These are phyloP conservation scores for Lordiphosa collinella DNA, from an alignment of 1,140 invertebrate species.

Conservation along the genomic window DNA sequence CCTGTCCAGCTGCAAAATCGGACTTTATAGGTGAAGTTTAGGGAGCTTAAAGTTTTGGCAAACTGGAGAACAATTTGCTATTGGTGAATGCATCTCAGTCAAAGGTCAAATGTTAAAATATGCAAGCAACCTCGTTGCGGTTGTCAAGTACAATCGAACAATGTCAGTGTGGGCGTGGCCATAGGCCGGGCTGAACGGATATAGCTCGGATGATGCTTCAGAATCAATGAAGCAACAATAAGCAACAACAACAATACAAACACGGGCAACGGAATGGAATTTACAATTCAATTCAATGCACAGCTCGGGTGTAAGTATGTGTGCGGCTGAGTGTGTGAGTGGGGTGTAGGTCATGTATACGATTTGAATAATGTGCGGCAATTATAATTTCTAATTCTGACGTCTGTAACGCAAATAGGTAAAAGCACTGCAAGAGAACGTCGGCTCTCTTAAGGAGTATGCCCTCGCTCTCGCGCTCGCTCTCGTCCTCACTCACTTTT, in stretches of 20 bases:
- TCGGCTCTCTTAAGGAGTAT: constrained; percentile 42
- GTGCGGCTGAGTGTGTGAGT: neutral
- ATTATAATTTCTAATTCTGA: constrained; percentile 78
- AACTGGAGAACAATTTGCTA: neutral
- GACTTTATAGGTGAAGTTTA: neutral
- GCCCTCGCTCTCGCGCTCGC: neutral
- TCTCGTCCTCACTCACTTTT: constrained; percentile 6
- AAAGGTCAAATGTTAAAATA: constrained; percentile 64
- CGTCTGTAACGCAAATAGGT: constrained; percentile 56
- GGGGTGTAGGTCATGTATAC: constrained; percentile 66
- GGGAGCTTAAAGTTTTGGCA: too few relatives aligned
- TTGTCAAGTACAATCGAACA: constrained; percentile 64
- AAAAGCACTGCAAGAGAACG: constrained; percentile 16
- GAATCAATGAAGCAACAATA: constrained; percentile 41
- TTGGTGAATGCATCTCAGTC: neutral
- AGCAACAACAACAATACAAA: constrained; percentile 2
- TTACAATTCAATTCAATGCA: constrained; percentile 58
- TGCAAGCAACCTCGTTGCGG: constrained; percentile 41
- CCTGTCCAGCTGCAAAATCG: constrained; percentile 7
- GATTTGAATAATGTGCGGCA: constrained; percentile 70
- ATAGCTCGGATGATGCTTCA: constrained; percentile 4
- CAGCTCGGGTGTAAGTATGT: constrained; percentile 27
- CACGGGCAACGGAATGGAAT: constrained; percentile 25
- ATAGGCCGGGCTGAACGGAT: neutral
- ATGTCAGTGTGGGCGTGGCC: constrained; percentile 32